Evolutionary conservation across 2,888 invertebrate genomes (phyloP).

Genomic region (Liopterus haemorrhoidalis): DNA sequence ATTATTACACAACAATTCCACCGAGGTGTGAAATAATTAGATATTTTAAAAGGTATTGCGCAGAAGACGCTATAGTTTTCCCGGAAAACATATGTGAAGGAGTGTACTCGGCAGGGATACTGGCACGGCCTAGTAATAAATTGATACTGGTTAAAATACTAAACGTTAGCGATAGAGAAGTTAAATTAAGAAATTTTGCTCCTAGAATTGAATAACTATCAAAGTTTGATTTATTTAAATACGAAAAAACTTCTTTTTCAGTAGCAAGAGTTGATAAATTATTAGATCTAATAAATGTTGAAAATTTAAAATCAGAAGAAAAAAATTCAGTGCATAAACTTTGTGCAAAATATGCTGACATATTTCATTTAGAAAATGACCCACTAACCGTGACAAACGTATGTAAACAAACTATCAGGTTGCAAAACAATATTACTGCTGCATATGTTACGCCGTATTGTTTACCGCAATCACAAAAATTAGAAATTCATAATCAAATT

Average conservation of each 20-base stretch:
- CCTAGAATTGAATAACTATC: constrained; percentile 6
- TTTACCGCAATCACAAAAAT: no score
- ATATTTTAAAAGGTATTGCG: constrained; percentile 3
- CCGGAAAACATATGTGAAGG: constrained; percentile 7
- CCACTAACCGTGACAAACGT: constrained; percentile 1
- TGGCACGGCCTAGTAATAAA: constrained; percentile 6
- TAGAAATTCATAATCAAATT: no score
- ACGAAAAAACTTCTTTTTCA: no score
- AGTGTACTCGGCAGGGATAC: constrained; percentile 1
- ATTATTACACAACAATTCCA: constrained; percentile 1
- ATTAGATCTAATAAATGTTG: not conserved
- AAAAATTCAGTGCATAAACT: constrained; percentile 1
- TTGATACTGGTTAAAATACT: constrained; percentile 8
- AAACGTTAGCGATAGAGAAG: constrained; percentile 6
- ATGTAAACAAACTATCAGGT: not conserved
- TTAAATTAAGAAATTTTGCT: constrained; percentile 6
- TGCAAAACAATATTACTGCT: not conserved
- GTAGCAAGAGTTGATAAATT: constrained; percentile 1
- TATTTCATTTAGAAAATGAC: constrained; percentile 1
- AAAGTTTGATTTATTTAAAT: constrained; percentile 1
- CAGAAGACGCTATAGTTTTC: not conserved
- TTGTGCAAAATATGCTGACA: not conserved
- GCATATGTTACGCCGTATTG: not conserved
- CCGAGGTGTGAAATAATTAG: constrained; percentile 4
- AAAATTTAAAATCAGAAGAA: constrained; percentile 4